A percentile compares a stretch with the other conserved stretches of the same genome.
Conservation (phyloP, 2,888 invertebrate species). For the Antitype chi region DNA sequence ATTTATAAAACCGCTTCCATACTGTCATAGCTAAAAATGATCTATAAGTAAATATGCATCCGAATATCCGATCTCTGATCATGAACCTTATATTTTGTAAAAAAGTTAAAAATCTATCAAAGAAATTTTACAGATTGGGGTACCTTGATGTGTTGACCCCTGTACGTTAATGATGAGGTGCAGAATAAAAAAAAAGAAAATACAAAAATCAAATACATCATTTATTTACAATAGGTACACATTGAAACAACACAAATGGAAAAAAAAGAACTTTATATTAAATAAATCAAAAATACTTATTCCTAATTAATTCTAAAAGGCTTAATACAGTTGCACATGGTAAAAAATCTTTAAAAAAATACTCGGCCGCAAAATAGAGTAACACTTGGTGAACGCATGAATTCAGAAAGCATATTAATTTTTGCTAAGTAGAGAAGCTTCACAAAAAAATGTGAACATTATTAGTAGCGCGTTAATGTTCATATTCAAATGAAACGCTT, state of each 20-base stretch:
- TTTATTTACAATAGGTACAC: slow-evolving; percentile 45
- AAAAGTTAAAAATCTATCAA: too few species aligned
- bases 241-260: slow-evolving; percentile 27
- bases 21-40: too few species aligned
- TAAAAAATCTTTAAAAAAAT: neutral
- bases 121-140: too few species aligned
- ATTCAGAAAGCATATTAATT: neutral
- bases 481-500: neutral
- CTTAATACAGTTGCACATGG: neutral
- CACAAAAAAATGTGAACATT: neutral
- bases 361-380: neutral
- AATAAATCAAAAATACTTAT: slow-evolving; percentile 47
- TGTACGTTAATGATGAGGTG: too few species aligned
- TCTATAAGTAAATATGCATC: too few species aligned
- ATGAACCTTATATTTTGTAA: too few species aligned
- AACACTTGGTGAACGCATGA: neutral
- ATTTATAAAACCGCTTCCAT: too few species aligned
- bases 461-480: neutral
- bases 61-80: too few species aligned
- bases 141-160: too few species aligned
- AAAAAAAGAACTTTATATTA: slow-evolving; percentile 14
- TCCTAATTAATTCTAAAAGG: slow-evolving; percentile 9
- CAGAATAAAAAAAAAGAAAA: neutral
- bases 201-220: slow-evolving; percentile 46
- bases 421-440: neutral